Evolutionary conservation across 2,888 invertebrate species (phyloP).

Genomic region (Drymonia ruficornis): DNA sequence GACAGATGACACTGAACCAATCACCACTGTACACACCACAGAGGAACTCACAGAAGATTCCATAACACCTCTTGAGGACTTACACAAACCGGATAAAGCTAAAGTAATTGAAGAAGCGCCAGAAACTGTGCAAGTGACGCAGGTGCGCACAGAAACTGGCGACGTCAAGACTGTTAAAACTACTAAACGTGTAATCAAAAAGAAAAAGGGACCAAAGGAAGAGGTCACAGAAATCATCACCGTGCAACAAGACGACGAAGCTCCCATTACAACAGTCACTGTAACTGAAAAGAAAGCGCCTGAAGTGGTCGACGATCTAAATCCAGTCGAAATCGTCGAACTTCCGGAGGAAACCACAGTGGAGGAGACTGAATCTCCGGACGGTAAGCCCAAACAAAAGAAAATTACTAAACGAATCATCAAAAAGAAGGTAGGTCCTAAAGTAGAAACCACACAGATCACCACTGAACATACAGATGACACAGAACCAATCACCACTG

Average conservation of each 20-base stretch:
- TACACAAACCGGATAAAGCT: constrained; percentile 8
- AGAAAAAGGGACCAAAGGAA: constrained; percentile 38
- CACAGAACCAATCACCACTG: constrained; percentile 31
- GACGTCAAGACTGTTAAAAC: constrained; percentile 14
- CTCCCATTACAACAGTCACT: constrained; percentile 25
- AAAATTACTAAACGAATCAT: constrained; percentile 43
- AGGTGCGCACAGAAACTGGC: constrained; percentile 16
- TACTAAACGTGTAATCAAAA: constrained; percentile 27
- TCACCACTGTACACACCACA: constrained; percentile 42
- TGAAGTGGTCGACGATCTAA: not conserved
- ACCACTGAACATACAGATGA: constrained; percentile 53
- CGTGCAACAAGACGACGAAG: constrained; percentile 34
- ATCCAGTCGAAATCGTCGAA: constrained; percentile 14
- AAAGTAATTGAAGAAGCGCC: constrained; percentile 15
- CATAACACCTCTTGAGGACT: constrained; percentile 11
- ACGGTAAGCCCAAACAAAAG: constrained; percentile 26
- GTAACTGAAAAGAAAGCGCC: constrained; percentile 15
- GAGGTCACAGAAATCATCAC: constrained; percentile 36
- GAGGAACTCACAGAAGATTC: constrained; percentile 30
- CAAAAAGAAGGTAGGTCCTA: constrained; percentile 50
- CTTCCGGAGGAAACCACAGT: constrained; percentile 15
- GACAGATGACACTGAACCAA: constrained; percentile 33
- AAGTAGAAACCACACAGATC: constrained; percentile 58
- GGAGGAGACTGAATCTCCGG: constrained; percentile 13
- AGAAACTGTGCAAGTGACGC: constrained; percentile 14